Conservation (phyloP, 2,113 vertebrate species). For the Pteruthius melanotis region DNA sequence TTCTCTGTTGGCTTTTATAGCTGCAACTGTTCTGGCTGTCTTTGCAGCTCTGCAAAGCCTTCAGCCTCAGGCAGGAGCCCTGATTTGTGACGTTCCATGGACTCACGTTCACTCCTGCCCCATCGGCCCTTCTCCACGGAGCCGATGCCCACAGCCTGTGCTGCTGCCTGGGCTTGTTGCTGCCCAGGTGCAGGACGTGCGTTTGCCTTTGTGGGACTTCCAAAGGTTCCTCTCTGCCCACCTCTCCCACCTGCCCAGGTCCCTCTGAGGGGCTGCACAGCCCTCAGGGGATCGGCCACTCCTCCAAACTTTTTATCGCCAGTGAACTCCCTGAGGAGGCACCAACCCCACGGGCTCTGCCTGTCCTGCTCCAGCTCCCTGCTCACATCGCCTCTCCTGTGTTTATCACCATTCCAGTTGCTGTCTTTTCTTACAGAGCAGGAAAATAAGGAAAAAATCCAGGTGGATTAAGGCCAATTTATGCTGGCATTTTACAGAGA, state of each 20-base stretch:
- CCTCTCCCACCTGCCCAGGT: background rate
- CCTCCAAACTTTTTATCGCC: background rate
- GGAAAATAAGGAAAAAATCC: background rate
- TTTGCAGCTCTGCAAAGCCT: background rate
- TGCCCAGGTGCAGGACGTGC: background rate
- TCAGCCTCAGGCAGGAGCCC: background rate
- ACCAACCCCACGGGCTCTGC: background rate
- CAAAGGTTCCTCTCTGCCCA: background rate
- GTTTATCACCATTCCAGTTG: background rate
- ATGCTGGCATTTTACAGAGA: background rate
- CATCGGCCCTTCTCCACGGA: background rate
- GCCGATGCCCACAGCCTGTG: background rate
- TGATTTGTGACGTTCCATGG: background rate
- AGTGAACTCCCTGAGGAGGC: background rate
- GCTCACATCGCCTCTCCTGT: background rate
- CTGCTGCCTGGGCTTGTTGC: background rate
- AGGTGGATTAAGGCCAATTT: background rate
- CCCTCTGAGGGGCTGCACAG: background rate
- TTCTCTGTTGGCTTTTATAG: background rate
- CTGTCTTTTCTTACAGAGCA: background rate
- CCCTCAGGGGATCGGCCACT: background rate
- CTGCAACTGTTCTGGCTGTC: background rate
- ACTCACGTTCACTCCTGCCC: rapidly evolving
- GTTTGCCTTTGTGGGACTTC: background rate
- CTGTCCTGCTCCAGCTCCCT: background rate